A percentile compares a stretch with the other conserved stretches of the same genome.
Evolutionary conservation across 2,888 invertebrate species (phyloP).

Genomic region (Oasisia sp.): DNA sequence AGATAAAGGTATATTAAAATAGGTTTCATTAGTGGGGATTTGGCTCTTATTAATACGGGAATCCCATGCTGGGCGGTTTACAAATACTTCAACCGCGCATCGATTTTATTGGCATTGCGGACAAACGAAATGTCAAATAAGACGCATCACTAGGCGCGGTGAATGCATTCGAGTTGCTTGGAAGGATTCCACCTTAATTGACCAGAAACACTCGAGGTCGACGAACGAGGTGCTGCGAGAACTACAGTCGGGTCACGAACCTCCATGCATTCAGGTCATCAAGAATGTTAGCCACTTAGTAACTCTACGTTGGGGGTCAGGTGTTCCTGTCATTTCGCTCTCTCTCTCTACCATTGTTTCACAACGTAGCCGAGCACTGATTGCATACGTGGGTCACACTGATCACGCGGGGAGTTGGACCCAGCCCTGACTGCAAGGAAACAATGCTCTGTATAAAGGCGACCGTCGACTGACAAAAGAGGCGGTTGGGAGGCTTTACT

Average conservation of each 20-base stretch:
- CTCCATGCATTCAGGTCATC: background rate
- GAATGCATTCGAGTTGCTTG: no score
- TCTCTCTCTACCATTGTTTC: background rate
- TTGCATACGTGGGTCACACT: background rate
- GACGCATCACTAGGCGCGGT: background rate
- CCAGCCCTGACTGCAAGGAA: no score
- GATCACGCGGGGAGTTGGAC: background rate
- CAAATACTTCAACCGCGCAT: background rate
- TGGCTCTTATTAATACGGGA: background rate
- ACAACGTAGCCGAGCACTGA: background rate
- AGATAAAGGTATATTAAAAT: no score
- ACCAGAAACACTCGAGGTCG: no score
- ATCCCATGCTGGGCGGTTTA: background rate
- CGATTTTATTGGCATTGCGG: background rate
- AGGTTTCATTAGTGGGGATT: no score
- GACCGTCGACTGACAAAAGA: no score
- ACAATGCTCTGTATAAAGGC: no score
- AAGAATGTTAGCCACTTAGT: background rate
- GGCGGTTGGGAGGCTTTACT: no score
- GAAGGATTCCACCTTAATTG: no score
- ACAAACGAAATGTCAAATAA: background rate
- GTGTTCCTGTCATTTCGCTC: no score
- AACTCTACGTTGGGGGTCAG: background rate
- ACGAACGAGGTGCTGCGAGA: no score
- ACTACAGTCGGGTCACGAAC: no score